A percentile compares a stretch with the other conserved stretches of the same genome.
These are phyloP conservation scores for Procambarus virginalis DNA, from an alignment of 1,140 invertebrate species.

Conservation along the genomic window DNA sequence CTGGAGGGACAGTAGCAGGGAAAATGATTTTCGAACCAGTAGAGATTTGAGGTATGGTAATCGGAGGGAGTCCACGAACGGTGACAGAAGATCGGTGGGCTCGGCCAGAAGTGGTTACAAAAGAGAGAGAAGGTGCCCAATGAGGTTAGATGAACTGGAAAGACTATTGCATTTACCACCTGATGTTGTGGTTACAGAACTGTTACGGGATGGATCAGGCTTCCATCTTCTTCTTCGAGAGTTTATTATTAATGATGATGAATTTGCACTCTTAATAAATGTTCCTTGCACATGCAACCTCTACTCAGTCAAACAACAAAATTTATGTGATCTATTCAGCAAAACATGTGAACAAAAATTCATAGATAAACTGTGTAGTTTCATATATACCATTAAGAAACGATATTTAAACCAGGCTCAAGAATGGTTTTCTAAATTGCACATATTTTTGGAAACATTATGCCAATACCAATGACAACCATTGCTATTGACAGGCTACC, in stretches of 20 bases:
- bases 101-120: not conserved
- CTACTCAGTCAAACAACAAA: constrained; percentile 35
- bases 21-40: not conserved
- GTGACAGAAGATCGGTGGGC: not conserved
- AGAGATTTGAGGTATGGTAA: not conserved
- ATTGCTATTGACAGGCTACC: constrained; percentile 27
- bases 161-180: not conserved
- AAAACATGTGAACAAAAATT: constrained; percentile 27
- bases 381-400: constrained; percentile 25
- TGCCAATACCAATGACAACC: constrained; percentile 22
- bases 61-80: not conserved
- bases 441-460: constrained; percentile 22
- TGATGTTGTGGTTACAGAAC: constrained; percentile 38
- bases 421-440: constrained; percentile 6
- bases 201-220: constrained; percentile 29
- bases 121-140: constrained; percentile 29
- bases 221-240: constrained; percentile 2
- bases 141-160: constrained; percentile 32
- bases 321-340: constrained; percentile 34
- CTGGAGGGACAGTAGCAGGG: not conserved
- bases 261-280: constrained; percentile 26
- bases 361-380: constrained; percentile 14
- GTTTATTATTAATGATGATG: not conserved
- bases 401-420: not conserved
- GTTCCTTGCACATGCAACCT: constrained; percentile 39